Evolutionary conservation across 2,113 vertebrate genomes (phyloP).

Genomic region (Anhinga rufa): DNA sequence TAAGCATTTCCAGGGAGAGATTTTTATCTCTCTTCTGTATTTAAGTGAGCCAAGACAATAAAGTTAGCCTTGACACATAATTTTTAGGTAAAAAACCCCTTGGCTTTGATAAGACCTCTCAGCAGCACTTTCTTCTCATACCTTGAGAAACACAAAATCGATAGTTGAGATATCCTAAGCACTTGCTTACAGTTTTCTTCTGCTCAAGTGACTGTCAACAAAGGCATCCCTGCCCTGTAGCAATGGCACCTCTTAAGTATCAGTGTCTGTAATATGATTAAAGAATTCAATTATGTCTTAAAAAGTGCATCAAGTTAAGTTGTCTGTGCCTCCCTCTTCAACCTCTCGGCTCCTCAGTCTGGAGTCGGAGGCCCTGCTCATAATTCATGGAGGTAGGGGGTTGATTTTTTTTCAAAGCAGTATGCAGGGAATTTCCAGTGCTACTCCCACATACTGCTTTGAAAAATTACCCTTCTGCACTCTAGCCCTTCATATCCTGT

Average conservation of each 20-base stretch:
- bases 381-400: slow-evolving; percentile 5
- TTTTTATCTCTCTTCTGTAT: slow-evolving; percentile 55
- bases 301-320: background rate
- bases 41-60: slow-evolving; percentile 36
- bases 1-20: slow-evolving; percentile 60
- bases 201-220: background rate
- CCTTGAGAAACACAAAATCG: slow-evolving; percentile 23
- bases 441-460: background rate
- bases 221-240: background rate
- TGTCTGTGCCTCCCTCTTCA: background rate
- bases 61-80: slow-evolving; percentile 23
- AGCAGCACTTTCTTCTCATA: slow-evolving; percentile 19
- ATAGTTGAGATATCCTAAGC: background rate
- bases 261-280: background rate
- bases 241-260: background rate
- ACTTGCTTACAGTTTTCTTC: background rate
- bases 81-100: slow-evolving; percentile 11
- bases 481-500: slow-evolving; percentile 39
- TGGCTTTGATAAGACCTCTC: slow-evolving; percentile 16
- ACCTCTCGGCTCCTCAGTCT: background rate
- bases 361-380: background rate
- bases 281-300: background rate
- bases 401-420: slow-evolving; percentile 28
- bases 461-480: slow-evolving; percentile 48
- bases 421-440: slow-evolving; percentile 20